These are phyloP conservation scores for Argyresthia albistria DNA, from an alignment of 2,888 invertebrate species.

Conservation along the genomic window DNA sequence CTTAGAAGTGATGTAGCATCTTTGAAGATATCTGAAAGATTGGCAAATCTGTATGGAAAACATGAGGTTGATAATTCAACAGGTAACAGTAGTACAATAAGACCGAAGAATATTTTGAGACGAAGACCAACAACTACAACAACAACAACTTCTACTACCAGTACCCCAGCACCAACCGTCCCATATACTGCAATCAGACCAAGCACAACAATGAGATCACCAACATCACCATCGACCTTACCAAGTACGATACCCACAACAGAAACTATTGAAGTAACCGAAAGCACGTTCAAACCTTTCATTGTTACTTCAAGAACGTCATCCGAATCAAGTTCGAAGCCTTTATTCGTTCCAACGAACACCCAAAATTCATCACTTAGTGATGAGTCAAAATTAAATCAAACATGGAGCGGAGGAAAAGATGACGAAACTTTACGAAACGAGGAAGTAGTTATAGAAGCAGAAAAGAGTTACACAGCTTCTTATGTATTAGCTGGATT, in stretches of 20 bases:
- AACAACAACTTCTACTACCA: constrained; percentile 26
- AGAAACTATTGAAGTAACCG: constrained; percentile 20
- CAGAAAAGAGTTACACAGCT: constrained; percentile 72
- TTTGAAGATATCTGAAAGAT: constrained; percentile 37
- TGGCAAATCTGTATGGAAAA: constrained; percentile 36
- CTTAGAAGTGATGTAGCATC: constrained; percentile 25
- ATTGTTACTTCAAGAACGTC: constrained; percentile 59
- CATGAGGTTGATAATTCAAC: constrained; percentile 30
- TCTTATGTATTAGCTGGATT: constrained; percentile 74
- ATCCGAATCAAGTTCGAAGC: constrained; percentile 46
- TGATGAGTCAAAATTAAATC: constrained; percentile 24
- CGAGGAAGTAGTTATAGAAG: constrained; percentile 71
- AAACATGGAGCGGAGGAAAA: constrained; percentile 11
- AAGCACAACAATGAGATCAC: constrained; percentile 15
- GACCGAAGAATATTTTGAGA: constrained; percentile 43
- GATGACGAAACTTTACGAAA: constrained; percentile 30
- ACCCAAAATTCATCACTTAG: constrained; percentile 15
- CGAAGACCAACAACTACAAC: constrained; percentile 59
- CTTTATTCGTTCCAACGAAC: constrained; percentile 24
- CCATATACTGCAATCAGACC: constrained; percentile 15
- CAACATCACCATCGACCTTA: constrained; percentile 12
- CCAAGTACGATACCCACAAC: constrained; percentile 11
- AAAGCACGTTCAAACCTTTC: constrained; percentile 33
- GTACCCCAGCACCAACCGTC: constrained; percentile 16
- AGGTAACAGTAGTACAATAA: constrained; percentile 29